phyloP scores from a whole-genome alignment of 2,797 vertebrate species.

The Tolypeutes matacus region DNA sequence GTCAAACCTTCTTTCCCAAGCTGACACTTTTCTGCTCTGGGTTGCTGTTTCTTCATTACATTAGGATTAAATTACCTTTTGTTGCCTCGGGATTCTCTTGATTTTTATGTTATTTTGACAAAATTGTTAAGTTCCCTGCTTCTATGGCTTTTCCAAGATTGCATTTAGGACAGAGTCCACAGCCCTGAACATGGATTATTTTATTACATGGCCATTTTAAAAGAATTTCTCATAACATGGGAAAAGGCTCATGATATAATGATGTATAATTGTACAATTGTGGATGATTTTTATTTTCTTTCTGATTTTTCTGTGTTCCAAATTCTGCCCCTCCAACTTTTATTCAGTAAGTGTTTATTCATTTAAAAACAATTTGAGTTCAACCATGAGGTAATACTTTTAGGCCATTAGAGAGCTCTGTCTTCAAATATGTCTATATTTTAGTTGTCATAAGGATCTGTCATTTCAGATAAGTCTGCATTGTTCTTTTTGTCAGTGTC shows the following conservation, averaged over 20 bases:
- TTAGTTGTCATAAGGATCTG: neutral
- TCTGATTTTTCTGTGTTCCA: slow-evolving; percentile 10
- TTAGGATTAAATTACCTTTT: neutral
- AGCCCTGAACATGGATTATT: slow-evolving; percentile 6
- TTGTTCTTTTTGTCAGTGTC: slow-evolving; percentile 13
- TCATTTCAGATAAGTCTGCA: slow-evolving; percentile 32
- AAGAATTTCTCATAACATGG: slow-evolving; percentile 20
- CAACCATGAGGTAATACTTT: neutral
- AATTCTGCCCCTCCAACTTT: slow-evolving; percentile 24
- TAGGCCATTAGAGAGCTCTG: neutral
- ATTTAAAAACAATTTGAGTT: neutral
- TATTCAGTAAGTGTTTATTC: neutral
- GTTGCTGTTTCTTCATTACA: neutral
- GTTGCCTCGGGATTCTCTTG: neutral
- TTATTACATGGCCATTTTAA: slow-evolving; percentile 20
- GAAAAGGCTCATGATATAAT: neutral
- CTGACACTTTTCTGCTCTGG: neutral
- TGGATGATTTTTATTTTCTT: slow-evolving; percentile 54
- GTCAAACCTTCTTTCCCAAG: neutral
- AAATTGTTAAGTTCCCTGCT: neutral
- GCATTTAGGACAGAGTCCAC: slow-evolving; percentile 27
- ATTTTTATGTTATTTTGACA: slow-evolving; percentile 32
- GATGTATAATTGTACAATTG: slow-evolving; percentile 11
- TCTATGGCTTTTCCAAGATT: slow-evolving; percentile 54
- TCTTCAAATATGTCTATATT: neutral